Evolutionary conservation across 1,140 invertebrate genomes (phyloP).

Genomic region (Aphelinus atriplicis): DNA sequence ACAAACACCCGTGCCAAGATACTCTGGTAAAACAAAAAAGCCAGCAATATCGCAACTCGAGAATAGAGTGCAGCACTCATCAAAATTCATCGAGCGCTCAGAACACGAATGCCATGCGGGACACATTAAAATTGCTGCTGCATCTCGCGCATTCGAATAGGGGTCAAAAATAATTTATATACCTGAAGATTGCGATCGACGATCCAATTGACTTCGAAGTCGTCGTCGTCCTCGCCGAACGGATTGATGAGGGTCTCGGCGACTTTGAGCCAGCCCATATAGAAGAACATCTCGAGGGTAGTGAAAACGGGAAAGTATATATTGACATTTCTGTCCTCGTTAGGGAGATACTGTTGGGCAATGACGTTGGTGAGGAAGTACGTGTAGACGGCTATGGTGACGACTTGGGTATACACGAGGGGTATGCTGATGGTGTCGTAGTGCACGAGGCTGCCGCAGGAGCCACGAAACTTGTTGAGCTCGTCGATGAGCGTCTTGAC

Average conservation of each 20-base stretch:
- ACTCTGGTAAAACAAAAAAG: too few relatives aligned
- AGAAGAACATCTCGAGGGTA: conserved; percentile 85
- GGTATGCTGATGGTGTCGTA: conserved; percentile 94
- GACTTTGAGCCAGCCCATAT: conserved; percentile 93
- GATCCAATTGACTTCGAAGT: conserved; percentile 87
- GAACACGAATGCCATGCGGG: too few relatives aligned
- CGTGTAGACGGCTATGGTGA: conserved; percentile 90
- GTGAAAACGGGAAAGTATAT: conserved; percentile 91
- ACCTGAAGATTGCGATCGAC: conserved; percentile 87
- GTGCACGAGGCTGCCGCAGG: conserved; percentile 81
- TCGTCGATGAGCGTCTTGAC: conserved; percentile 92
- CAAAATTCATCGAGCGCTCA: too few relatives aligned
- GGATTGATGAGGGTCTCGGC: conserved; percentile 87
- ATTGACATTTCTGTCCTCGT: conserved; percentile 68
- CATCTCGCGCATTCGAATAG: neutral
- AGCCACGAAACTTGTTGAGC: conserved; percentile 86
- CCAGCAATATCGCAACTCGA: too few relatives aligned
- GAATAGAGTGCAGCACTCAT: too few relatives aligned
- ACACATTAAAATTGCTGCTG: too few relatives aligned
- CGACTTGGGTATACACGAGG: conserved; percentile 94
- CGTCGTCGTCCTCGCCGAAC: conserved; percentile 92
- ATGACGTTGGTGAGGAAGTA: conserved; percentile 87
- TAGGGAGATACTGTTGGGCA: conserved; percentile 82
- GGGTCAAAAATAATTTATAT: conserved; percentile 34
- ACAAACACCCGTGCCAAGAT: too few relatives aligned